Percentiles rank a stretch among this genome's conserved stretches.
Conservation (phyloP, 2,797 vertebrate species). For the Mionectes olivaceus region DNA sequence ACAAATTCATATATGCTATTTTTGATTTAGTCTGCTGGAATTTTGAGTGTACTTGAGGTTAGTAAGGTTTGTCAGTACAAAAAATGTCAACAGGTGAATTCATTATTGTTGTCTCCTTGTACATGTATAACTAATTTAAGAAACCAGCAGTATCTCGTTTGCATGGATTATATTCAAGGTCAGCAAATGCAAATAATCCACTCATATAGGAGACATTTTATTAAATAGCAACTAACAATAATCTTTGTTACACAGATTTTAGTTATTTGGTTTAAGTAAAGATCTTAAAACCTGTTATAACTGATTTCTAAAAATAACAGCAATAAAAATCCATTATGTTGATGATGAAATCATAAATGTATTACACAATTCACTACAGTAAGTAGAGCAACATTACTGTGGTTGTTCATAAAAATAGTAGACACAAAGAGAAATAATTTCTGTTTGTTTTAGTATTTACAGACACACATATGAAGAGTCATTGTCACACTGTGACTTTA, state of each 20-base stretch:
- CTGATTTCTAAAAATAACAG: background rate
- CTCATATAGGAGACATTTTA: background rate
- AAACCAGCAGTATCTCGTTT: background rate
- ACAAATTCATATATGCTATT: background rate
- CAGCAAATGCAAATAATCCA: background rate
- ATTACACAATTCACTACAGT: background rate
- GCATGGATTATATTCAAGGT: background rate
- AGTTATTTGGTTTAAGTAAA: background rate
- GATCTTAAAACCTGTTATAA: background rate
- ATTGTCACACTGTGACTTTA: background rate
- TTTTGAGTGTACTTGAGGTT: background rate
- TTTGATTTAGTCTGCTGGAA: background rate
- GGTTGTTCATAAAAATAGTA: background rate
- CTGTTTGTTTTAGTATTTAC: background rate
- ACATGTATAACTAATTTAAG: background rate
- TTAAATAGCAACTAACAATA: background rate
- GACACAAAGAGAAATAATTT: background rate
- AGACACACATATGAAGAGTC: background rate
- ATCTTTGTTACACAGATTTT: background rate
- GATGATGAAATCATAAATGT: background rate
- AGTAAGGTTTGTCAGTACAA: background rate
- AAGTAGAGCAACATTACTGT: background rate
- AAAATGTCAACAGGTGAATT: constrained; percentile 9
- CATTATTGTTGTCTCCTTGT: background rate
- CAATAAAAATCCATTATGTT: background rate